Evolutionary conservation across 2,888 invertebrate species (phyloP).

Genomic region (Ephialtes manifestator): DNA sequence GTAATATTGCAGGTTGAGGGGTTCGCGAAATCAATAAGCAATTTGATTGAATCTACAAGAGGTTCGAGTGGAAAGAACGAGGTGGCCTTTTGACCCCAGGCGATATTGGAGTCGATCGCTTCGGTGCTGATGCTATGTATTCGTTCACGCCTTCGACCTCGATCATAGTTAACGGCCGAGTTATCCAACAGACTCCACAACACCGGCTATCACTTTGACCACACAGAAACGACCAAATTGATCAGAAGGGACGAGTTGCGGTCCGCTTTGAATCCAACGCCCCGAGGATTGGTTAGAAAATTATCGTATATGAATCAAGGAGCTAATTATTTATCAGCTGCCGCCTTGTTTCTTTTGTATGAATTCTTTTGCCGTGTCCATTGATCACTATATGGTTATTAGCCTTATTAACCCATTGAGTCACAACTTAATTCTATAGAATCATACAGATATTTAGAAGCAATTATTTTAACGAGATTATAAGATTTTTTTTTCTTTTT

Average conservation of each 20-base stretch:
- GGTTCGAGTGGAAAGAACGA: slow-evolving; percentile 44
- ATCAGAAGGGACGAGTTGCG: slow-evolving; percentile 37
- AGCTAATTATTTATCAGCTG: slow-evolving; percentile 64
- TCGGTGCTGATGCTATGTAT: slow-evolving; percentile 21
- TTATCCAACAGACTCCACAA: slow-evolving; percentile 51
- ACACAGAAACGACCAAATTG: slow-evolving; percentile 55
- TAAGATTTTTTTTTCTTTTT: not conserved
- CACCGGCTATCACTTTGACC: slow-evolving; percentile 49
- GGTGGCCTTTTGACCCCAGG: slow-evolving; percentile 61
- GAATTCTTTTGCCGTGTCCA: not conserved
- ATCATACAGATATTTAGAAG: slow-evolving; percentile 25
- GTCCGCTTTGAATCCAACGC: slow-evolving; percentile 51
- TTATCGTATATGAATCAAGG: slow-evolving; percentile 47
- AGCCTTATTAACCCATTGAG: slow-evolving; percentile 52
- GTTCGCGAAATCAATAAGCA: slow-evolving; percentile 70
- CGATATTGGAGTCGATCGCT: slow-evolving; percentile 56
- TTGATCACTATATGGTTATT: slow-evolving; percentile 50
- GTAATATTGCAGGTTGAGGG: slow-evolving; percentile 45
- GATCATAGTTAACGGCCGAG: slow-evolving; percentile 48
- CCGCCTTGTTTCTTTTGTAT: slow-evolving; percentile 29
- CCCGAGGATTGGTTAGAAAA: slow-evolving; percentile 47
- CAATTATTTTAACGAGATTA: not conserved
- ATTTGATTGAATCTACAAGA: slow-evolving; percentile 68
- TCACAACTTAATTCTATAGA: slow-evolving; percentile 33
- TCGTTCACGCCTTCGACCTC: slow-evolving; percentile 62